These are phyloP conservation scores for Caenorhabditis sp. DNA, from an alignment of 2,888 invertebrate genomes.

Conservation along the genomic window DNA sequence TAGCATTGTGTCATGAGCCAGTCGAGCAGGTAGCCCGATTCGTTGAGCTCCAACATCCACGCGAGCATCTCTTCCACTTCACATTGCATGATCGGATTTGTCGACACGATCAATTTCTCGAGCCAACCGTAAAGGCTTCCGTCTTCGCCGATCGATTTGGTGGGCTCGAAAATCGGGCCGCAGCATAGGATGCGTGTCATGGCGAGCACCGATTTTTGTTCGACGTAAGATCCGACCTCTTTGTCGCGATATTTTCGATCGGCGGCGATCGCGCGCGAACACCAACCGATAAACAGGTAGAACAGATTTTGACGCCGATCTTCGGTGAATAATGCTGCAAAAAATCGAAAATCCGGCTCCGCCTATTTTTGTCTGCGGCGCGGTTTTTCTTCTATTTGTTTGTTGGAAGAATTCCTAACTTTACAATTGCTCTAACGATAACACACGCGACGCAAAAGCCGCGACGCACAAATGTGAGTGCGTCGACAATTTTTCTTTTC, in stretches of 20 bases:
- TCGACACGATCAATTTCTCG: conserved; percentile 85
- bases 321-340: conserved; percentile 80
- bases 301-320: conserved; percentile 88
- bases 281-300: conserved; percentile 91
- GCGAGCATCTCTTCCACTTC: conserved; percentile 92
- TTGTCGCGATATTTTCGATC: conserved; percentile 39
- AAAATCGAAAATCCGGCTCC: neutral
- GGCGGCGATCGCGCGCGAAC: conserved; percentile 77
- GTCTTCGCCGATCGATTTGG: conserved; percentile 74
- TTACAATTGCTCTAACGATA: no score
- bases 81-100: conserved; percentile 81
- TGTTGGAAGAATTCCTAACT: no score
- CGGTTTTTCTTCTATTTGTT: no score
- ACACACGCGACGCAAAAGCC: no score
- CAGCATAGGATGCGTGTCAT: conserved; percentile 95
- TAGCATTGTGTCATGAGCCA: conserved; percentile 98
- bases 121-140: conserved; percentile 91
- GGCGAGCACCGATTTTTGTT: conserved; percentile 78
- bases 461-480: no score
- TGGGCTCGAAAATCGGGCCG: conserved; percentile 88
- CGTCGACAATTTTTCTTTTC: no score
- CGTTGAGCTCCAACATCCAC: conserved; percentile 89
- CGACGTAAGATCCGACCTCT: conserved; percentile 71
- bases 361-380: no score
- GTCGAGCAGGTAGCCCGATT: conserved; percentile 87